Evolutionary conservation across 1,140 invertebrate genomes (phyloP).

Genomic region (Leptoteleia sp.): DNA sequence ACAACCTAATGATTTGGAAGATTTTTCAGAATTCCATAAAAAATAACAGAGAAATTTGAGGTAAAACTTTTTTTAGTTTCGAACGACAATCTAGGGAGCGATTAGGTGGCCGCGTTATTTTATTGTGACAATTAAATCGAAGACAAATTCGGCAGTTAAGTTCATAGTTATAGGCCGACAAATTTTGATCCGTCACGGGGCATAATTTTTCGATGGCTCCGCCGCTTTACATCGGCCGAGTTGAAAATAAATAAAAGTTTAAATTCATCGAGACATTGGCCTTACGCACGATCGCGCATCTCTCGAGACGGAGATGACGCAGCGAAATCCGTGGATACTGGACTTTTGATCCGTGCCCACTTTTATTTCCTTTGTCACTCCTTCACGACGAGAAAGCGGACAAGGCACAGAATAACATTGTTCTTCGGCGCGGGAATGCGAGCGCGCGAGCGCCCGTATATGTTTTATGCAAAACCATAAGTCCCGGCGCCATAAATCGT

Average conservation of each 20-base stretch:
- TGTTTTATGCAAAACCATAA: constrained; percentile 68
- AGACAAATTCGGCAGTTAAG: not conserved
- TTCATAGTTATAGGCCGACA: constrained; percentile 17
- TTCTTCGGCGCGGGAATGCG: constrained; percentile 64
- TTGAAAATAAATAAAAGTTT: constrained; percentile 51
- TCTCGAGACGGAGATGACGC: constrained; percentile 55
- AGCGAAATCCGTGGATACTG: constrained; percentile 58
- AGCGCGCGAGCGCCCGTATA: constrained; percentile 54
- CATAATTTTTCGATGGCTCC: constrained; percentile 50
- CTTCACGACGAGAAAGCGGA: constrained; percentile 60
- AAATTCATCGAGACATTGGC: constrained; percentile 39
- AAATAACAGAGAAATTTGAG: too few species aligned
- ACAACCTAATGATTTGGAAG: too few species aligned
- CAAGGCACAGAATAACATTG: constrained; percentile 62
- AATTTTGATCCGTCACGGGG: constrained; percentile 54
- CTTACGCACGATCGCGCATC: constrained; percentile 46
- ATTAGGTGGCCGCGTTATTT: too few species aligned
- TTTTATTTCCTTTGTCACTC: constrained; percentile 64
- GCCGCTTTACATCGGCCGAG: constrained; percentile 9
- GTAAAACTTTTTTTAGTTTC: too few species aligned
- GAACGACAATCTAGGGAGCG: too few species aligned
- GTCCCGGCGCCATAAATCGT: constrained; percentile 65
- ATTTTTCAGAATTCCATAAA: too few species aligned
- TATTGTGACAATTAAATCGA: not conserved
- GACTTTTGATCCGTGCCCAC: constrained; percentile 56